Percentiles rank a stretch among this genome's conserved stretches.
phyloP scores from a whole-genome alignment of 2,113 vertebrate species.

The Crotalus horridus region DNA sequence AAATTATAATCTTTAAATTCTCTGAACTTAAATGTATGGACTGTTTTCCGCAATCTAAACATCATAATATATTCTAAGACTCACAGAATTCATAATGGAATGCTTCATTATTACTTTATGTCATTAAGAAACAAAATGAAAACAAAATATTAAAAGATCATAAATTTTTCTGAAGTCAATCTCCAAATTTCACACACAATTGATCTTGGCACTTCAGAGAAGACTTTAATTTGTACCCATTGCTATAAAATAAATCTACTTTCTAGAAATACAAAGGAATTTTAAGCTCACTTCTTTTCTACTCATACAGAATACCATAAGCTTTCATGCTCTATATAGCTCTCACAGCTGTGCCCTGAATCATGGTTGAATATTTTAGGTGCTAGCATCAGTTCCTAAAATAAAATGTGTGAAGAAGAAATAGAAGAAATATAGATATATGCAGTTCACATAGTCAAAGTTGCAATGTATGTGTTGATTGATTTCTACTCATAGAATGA shows the following conservation, averaged over 20 bases:
- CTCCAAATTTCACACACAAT: neutral
- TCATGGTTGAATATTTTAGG: conserved; percentile 15
- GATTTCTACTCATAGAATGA: neutral
- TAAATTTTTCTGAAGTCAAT: neutral
- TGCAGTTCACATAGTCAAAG: neutral
- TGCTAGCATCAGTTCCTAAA: neutral
- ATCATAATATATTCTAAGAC: neutral
- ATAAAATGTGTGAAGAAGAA: neutral
- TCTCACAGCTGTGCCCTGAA: neutral
- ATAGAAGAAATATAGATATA: neutral
- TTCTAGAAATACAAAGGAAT: neutral
- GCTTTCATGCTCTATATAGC: conserved; percentile 3
- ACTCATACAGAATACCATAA: neutral
- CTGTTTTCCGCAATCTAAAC: neutral
- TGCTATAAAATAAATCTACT: neutral
- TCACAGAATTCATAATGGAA: neutral
- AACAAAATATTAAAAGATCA: neutral
- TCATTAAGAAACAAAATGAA: neutral
- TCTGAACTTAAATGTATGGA: neutral
- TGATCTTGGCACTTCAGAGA: conserved; percentile 17
- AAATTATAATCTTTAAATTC: neutral
- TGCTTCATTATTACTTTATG: neutral
- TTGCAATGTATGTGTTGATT: neutral
- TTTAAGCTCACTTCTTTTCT: conserved; percentile 28
- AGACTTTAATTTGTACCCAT: neutral